Conservation (phyloP, 2,797 vertebrate genomes). For the Simalia tracyae region DNA sequence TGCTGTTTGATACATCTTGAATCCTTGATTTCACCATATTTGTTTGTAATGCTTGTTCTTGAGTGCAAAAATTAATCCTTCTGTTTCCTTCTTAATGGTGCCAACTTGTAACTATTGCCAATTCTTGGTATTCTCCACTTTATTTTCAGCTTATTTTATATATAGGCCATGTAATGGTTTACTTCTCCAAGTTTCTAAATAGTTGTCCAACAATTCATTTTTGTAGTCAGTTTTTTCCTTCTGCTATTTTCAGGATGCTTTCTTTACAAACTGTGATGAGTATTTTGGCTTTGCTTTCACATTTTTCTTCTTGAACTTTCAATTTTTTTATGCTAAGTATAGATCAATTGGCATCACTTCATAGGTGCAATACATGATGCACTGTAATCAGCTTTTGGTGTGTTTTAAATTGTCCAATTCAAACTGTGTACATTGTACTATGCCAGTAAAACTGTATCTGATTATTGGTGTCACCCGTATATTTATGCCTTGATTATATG, state of each 20-base stretch:
- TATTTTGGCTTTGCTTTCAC: background rate
- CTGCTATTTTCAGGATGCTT: background rate
- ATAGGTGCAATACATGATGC: background rate
- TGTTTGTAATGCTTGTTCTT: background rate
- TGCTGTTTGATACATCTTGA: background rate
- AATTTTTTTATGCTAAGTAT: background rate
- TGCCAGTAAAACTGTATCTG: too few species aligned
- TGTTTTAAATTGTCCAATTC: background rate
- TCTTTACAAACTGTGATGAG: background rate
- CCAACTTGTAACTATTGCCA: background rate
- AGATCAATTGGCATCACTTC: background rate
- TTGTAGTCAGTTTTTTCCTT: background rate
- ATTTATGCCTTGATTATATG: too few species aligned
- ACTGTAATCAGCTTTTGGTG: background rate
- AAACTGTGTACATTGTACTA: background rate
- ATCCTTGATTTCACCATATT: background rate
- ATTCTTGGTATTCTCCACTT: background rate
- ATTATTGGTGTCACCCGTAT: too few species aligned
- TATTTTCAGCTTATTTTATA: background rate
- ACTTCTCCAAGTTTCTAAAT: background rate
- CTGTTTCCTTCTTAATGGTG: background rate
- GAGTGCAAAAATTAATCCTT: background rate
- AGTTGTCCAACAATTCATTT: background rate
- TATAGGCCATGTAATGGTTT: background rate
- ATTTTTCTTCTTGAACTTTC: background rate